phyloP scores from a whole-genome alignment of 2,113 vertebrate species.

The Ammodytes dubius region DNA sequence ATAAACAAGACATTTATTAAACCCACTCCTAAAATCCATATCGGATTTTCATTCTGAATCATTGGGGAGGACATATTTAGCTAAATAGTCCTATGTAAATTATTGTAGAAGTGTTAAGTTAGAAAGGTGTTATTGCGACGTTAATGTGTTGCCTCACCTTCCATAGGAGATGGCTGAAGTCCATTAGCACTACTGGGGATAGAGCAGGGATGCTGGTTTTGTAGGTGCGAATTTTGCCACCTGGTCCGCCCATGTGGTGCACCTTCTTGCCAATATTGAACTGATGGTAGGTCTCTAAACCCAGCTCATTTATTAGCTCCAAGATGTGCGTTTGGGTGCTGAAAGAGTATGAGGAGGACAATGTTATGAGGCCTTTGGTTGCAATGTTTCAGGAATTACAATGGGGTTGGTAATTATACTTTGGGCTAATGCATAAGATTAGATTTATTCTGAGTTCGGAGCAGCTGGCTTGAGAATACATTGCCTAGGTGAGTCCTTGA shows the following conservation, averaged over 20 bases:
- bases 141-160: conserved; percentile 67
- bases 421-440: not conserved
- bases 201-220: conserved; percentile 74
- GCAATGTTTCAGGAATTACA: not conserved
- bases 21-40: not conserved
- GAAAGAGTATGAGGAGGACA: conserved; percentile 14
- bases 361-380: not conserved
- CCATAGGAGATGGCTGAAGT: conserved; percentile 76
- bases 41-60: not conserved
- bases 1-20: conserved; percentile 20
- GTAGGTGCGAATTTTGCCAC: conserved; percentile 73
- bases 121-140: not conserved
- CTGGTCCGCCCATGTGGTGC: conserved; percentile 75
- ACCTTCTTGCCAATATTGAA: conserved; percentile 82
- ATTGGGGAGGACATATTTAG: not conserved
- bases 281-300: conserved; percentile 78
- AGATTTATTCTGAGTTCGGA: not conserved
- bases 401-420: too few relatives aligned
- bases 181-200: conserved; percentile 74
- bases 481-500: not conserved
- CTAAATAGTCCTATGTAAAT: not conserved
- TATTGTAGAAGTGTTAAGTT: not conserved
- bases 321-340: conserved; percentile 82
- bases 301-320: conserved; percentile 82
- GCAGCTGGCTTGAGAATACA: not conserved